These are phyloP conservation scores for Agrochola lychnidis DNA, from an alignment of 2,888 invertebrate species.

Conservation along the genomic window DNA sequence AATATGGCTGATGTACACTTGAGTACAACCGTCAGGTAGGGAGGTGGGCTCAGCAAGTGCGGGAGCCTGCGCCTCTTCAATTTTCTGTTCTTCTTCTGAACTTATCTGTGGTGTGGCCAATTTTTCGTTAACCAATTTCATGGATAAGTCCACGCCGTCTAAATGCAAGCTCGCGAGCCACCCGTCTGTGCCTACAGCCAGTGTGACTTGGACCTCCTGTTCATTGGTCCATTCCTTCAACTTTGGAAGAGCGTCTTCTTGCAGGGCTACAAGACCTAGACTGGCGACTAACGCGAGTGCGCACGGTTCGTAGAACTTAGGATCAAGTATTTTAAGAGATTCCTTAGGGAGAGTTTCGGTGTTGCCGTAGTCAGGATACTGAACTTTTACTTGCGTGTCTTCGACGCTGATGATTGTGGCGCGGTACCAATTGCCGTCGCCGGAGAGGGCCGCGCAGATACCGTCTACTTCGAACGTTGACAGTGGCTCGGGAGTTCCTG, in stretches of 20 bases:
- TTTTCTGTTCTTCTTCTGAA: constrained; percentile 70
- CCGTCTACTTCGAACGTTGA: constrained; percentile 86
- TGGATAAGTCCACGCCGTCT: constrained; percentile 88
- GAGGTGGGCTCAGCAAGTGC: constrained; percentile 76
- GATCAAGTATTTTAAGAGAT: constrained; percentile 86
- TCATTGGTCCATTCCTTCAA: constrained; percentile 85
- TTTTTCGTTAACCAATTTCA: constrained; percentile 85
- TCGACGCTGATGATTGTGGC: constrained; percentile 88
- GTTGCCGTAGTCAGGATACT: constrained; percentile 94
- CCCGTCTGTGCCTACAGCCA: constrained; percentile 88
- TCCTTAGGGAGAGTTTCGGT: constrained; percentile 88
- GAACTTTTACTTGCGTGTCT: constrained; percentile 87
- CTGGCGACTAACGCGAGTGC: constrained; percentile 82
- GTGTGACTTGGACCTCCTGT: constrained; percentile 89
- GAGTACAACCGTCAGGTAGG: constrained; percentile 81
- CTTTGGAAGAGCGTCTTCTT: constrained; percentile 80
- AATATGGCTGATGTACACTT: constrained; percentile 92
- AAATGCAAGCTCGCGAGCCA: constrained; percentile 90
- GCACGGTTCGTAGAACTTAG: constrained; percentile 85
- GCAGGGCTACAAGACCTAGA: constrained; percentile 82
- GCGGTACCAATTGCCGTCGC: constrained; percentile 94
- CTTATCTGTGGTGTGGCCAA: constrained; percentile 79
- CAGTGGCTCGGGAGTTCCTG: constrained; percentile 83
- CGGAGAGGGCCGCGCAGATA: constrained; percentile 91
- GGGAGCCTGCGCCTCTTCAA: constrained; percentile 63